phyloP scores from a whole-genome alignment of 2,797 vertebrate species.

The Antrozous pallidus region DNA sequence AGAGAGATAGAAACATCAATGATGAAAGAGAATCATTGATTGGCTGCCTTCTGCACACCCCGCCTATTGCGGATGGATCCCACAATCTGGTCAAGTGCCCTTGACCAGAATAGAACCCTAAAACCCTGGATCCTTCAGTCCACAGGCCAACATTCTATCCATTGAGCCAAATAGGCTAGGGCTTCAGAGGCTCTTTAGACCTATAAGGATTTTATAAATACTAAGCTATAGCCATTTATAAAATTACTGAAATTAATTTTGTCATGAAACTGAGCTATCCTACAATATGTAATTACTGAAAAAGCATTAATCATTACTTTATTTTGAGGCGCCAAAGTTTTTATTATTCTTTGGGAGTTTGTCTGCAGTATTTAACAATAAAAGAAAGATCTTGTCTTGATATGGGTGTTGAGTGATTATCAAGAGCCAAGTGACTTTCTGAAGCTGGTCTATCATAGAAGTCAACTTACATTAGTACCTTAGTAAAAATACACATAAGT shows the following conservation, averaged over 20 bases:
- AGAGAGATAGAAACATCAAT: too few relatives aligned
- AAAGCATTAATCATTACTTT: background rate
- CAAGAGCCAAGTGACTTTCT: background rate
- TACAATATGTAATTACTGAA: background rate
- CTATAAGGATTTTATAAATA: background rate
- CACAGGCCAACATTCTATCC: too few relatives aligned
- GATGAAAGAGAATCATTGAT: too few relatives aligned
- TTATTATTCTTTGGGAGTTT: background rate
- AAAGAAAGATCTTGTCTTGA: background rate
- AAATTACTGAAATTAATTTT: conserved; percentile 15
- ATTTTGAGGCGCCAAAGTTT: background rate
- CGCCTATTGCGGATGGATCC: too few relatives aligned
- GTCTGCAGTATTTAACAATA: background rate
- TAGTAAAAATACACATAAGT: background rate
- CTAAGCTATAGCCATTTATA: background rate
- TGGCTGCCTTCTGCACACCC: too few relatives aligned
- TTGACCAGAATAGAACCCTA: too few relatives aligned
- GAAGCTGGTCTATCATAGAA: background rate
- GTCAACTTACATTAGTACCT: background rate
- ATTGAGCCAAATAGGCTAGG: too few relatives aligned
- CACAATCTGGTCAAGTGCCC: too few relatives aligned
- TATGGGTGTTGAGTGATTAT: background rate
- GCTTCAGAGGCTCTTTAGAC: background rate
- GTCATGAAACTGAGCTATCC: background rate
- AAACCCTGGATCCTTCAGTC: too few relatives aligned